Evolutionary conservation across 2,113 vertebrate genomes (phyloP).

Genomic region (Corythornis vintsioides): DNA sequence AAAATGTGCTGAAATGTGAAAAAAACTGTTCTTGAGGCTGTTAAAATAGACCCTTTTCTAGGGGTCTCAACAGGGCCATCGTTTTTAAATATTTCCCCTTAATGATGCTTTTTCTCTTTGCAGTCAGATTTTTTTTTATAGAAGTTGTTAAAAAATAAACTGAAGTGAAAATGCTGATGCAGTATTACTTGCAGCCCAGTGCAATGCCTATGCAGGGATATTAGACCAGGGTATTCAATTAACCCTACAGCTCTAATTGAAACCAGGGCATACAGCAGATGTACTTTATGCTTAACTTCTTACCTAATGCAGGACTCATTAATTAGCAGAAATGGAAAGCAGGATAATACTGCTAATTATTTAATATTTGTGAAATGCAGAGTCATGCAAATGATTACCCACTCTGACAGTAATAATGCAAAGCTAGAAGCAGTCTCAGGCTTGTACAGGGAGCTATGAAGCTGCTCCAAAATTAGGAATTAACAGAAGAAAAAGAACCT

Average conservation of each 20-base stretch:
- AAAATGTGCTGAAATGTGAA: background rate
- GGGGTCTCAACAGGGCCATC: background rate
- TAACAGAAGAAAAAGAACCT: background rate
- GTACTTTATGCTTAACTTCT: background rate
- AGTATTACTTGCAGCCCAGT: background rate
- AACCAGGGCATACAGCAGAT: background rate
- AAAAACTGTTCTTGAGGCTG: background rate
- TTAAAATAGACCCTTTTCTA: background rate
- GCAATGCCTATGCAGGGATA: background rate
- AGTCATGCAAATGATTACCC: background rate
- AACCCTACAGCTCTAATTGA: conserved; percentile 15
- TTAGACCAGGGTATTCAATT: background rate
- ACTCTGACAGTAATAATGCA: background rate
- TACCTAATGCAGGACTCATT: background rate
- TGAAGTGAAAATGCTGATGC: conserved; percentile 21
- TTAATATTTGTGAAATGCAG: background rate
- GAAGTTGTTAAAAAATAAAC: background rate
- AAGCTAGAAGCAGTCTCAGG: background rate
- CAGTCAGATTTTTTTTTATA: background rate
- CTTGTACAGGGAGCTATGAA: background rate
- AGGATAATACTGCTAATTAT: conserved; percentile 12
- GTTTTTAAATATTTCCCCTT: background rate
- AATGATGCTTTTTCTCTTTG: background rate
- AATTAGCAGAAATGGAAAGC: background rate
- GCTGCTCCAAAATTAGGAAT: background rate